phyloP scores from a whole-genome alignment of 2,797 vertebrate genomes.

The Brachyalestes nurse region DNA sequence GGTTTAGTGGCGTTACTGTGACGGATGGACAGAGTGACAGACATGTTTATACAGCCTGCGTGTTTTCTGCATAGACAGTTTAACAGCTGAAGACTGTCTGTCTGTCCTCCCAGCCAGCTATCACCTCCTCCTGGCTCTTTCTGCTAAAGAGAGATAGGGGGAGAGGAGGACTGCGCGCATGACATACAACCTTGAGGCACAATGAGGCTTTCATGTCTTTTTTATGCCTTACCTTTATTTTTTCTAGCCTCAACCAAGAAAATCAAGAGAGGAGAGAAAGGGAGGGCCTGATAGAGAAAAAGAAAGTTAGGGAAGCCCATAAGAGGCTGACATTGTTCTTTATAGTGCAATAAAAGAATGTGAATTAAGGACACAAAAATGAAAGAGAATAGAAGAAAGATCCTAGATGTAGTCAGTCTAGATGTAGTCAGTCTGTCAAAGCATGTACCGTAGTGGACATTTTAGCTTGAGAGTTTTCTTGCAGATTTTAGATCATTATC shows the following conservation, averaged over 20 bases:
- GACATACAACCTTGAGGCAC: not conserved
- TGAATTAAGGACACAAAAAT: too few relatives aligned
- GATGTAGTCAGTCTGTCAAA: too few relatives aligned
- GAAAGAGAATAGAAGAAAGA: too few relatives aligned
- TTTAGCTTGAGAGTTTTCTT: too few relatives aligned
- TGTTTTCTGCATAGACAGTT: not conserved
- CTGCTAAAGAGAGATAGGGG: not conserved
- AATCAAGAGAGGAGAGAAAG: not conserved
- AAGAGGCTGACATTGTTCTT: not conserved
- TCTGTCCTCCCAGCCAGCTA: constrained; percentile 13
- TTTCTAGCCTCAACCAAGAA: not conserved
- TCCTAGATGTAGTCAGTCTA: too few relatives aligned
- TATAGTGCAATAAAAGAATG: not conserved
- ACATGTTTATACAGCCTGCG: not conserved
- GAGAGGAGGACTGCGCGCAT: not conserved
- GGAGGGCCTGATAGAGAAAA: not conserved
- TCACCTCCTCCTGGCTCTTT: constrained; percentile 14
- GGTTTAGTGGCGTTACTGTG: not conserved
- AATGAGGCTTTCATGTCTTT: not conserved
- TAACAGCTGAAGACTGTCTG: constrained; percentile 15
- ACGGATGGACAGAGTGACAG: constrained; percentile 21
- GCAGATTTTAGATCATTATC: too few relatives aligned
- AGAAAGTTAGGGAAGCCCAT: constrained; percentile 6
- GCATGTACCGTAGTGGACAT: too few relatives aligned
- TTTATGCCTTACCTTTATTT: not conserved